These are phyloP conservation scores for Helicoverpa zea DNA, from an alignment of 1,140 invertebrate species.

Conservation along the genomic window DNA sequence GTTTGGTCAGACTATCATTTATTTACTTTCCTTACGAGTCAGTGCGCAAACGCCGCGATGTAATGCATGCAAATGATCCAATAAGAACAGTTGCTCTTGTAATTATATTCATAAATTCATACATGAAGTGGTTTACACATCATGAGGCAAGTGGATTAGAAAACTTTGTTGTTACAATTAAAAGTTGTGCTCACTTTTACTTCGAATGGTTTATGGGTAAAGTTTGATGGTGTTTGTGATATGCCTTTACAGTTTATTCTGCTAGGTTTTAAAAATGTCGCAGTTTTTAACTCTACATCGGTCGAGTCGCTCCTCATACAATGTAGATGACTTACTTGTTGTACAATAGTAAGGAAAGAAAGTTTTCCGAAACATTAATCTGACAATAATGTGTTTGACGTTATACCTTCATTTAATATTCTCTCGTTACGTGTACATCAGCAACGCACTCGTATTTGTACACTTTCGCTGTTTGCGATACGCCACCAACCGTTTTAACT, in stretches of 20 bases:
- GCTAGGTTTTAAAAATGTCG: too few species aligned
- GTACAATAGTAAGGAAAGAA: conserved; percentile 14
- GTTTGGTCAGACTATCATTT: conserved; percentile 19
- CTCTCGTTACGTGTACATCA: conserved; percentile 13
- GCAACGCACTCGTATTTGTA: conserved; percentile 27
- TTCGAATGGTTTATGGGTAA: conserved; percentile 31
- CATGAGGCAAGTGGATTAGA: conserved; percentile 39
- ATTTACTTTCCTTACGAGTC: conserved; percentile 4
- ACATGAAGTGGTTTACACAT: conserved; percentile 25
- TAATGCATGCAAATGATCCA: conserved; percentile 19
- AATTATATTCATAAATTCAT: conserved; percentile 37
- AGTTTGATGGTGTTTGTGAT: conserved; percentile 15
- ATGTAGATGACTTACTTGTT: not conserved
- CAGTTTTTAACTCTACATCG: too few species aligned
- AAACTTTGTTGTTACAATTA: conserved; percentile 19
- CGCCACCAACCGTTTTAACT: conserved; percentile 28
- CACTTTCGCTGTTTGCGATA: conserved; percentile 43
- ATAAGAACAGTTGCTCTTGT: conserved; percentile 22
- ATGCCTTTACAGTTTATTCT: conserved; percentile 10
- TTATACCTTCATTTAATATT: conserved; percentile 34
- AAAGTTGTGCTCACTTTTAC: conserved; percentile 15
- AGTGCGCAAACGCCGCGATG: not conserved
- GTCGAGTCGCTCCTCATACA: too few species aligned
- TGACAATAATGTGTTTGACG: conserved; percentile 28
- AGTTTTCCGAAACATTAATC: conserved; percentile 30